These are phyloP conservation scores for Paramuricea clavata DNA, from an alignment of 92 coral and sea anemone genomes.

Conservation along the genomic window DNA sequence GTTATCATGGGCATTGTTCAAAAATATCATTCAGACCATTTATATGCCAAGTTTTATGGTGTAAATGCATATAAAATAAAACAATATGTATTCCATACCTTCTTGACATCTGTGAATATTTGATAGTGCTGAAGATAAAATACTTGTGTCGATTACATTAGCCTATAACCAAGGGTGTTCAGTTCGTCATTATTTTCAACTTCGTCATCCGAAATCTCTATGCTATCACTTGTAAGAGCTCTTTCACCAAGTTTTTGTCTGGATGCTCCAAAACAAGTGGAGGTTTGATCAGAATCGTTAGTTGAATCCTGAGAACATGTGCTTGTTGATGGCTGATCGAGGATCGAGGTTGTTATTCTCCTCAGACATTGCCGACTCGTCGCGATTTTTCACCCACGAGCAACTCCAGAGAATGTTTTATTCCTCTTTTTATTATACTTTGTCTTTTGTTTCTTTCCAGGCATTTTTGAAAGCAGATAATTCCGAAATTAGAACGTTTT, in stretches of 20 bases:
- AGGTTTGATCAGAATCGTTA: not conserved
- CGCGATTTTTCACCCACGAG: not conserved
- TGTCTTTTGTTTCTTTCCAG: not conserved
- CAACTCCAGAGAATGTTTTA: not conserved
- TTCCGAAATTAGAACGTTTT: not conserved
- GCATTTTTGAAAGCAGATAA: not conserved
- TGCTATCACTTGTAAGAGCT: not conserved
- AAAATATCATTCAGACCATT: not conserved
- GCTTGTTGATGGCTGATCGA: not conserved
- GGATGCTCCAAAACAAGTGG: not conserved
- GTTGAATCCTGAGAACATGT: not conserved
- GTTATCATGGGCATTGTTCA: not conserved
- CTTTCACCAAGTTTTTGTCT: not conserved
- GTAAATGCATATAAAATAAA: not conserved
- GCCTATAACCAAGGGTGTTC: constrained; percentile 25
- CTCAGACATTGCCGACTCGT: not conserved
- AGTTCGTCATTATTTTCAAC: constrained; percentile 43
- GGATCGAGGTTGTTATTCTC: not conserved
- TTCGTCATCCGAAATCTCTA: constrained; percentile 27
- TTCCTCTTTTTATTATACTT: not conserved
- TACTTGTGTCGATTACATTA: constrained; percentile 23
- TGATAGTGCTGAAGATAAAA: constrained; percentile 19
- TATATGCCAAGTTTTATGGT: not conserved
- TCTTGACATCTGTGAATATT: constrained; percentile 29
- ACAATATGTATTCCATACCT: constrained; percentile 15